Evolutionary conservation across 2,113 vertebrate species (phyloP).

Genomic region (Mixornis gularis): DNA sequence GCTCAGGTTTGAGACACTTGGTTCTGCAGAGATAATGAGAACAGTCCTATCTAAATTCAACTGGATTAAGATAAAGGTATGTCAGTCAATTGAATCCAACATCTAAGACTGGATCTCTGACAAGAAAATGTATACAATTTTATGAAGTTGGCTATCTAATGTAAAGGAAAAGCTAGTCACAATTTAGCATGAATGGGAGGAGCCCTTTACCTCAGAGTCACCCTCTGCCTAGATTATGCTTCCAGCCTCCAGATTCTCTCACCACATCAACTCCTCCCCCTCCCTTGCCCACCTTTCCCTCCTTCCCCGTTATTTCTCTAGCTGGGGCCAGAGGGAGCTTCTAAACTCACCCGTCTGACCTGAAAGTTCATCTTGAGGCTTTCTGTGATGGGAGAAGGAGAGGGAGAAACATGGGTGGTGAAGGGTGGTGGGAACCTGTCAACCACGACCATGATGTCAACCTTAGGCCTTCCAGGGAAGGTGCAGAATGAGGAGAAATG

Average conservation of each 20-base stretch:
- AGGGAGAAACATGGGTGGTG: fast-evolving
- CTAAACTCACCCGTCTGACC: neutral
- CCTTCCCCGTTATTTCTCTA: neutral
- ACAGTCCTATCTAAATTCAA: neutral
- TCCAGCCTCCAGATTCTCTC: neutral
- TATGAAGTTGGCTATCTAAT: neutral
- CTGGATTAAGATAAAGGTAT: neutral
- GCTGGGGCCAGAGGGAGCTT: neutral
- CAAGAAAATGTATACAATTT: neutral
- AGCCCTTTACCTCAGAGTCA: neutral
- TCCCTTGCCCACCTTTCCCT: neutral
- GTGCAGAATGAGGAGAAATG: neutral
- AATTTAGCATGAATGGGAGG: neutral
- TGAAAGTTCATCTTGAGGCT: neutral
- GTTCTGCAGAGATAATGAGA: neutral
- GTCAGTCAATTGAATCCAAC: neutral
- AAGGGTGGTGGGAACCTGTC: neutral
- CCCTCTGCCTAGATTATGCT: neutral
- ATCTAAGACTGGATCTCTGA: neutral
- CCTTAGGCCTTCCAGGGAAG: no score
- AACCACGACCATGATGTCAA: neutral
- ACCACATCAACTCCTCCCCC: neutral
- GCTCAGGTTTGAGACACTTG: neutral
- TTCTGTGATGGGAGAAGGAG: neutral
- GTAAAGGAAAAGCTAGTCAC: neutral